Conservation (phyloP, 2,888 invertebrate species). For the Tiphia femorata region DNA sequence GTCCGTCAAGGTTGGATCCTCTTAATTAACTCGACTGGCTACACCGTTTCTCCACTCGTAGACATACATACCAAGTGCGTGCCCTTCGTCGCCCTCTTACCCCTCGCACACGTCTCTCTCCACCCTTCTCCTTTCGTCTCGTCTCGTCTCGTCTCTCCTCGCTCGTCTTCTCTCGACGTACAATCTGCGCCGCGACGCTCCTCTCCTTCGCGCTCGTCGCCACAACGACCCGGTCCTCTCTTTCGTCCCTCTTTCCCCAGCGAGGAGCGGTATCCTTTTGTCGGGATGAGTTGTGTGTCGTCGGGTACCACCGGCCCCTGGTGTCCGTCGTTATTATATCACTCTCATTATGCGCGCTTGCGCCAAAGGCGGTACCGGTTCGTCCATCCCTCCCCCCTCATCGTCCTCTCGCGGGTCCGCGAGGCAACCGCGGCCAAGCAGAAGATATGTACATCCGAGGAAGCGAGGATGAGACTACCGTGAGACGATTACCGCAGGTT, state of each 20-base stretch:
- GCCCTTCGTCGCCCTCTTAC: constrained; percentile 7
- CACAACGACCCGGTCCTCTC: constrained; percentile 38
- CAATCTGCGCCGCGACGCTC: too few species aligned
- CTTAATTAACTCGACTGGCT: constrained; percentile 63
- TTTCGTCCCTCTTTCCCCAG: constrained; percentile 9
- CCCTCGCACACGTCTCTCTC: constrained; percentile 17
- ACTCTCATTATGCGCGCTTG: constrained; percentile 51
- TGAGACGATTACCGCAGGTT: constrained; percentile 41
- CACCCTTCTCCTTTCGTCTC: constrained; percentile 22
- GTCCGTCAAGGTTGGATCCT: constrained; percentile 62
- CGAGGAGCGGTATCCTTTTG: constrained; percentile 55
- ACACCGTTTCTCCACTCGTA: constrained; percentile 45
- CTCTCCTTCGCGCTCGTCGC: constrained; percentile 24
- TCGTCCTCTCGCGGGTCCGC: background rate
- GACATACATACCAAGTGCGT: too few species aligned
- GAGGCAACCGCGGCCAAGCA: constrained; percentile 18
- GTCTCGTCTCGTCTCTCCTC: constrained; percentile 21
- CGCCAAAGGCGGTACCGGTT: constrained; percentile 51
- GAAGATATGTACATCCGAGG: too few species aligned
- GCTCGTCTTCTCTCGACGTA: constrained; percentile 17
- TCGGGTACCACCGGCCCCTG: constrained; percentile 35
- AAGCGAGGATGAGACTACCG: constrained; percentile 41
- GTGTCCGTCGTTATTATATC: constrained; percentile 54
- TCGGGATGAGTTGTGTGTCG: constrained; percentile 55
- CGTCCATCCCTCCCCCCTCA: background rate